phyloP scores from a whole-genome alignment of 1,140 invertebrate genomes.

The Teleopsis dalmanni region DNA sequence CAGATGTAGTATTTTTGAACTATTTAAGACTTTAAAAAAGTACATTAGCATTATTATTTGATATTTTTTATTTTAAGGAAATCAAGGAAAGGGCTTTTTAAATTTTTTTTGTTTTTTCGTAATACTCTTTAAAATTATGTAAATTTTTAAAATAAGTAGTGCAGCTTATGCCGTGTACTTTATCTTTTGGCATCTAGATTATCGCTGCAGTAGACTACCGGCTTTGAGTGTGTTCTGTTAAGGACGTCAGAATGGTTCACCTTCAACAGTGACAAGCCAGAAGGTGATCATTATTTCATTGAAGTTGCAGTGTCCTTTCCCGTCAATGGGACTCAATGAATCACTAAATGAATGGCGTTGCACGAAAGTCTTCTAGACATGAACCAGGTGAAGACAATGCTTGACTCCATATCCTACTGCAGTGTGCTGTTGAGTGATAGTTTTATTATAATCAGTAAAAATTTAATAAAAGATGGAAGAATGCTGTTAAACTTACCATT shows the following conservation, averaged over 20 bases:
- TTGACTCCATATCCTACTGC: constrained; percentile 90
- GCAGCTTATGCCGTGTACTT: too few relatives aligned
- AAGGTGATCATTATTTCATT: constrained; percentile 97
- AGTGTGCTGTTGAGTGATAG: constrained; percentile 66
- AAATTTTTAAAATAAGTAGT: too few relatives aligned
- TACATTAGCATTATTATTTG: too few relatives aligned
- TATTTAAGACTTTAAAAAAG: too few relatives aligned
- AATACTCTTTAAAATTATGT: too few relatives aligned
- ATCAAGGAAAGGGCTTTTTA: too few relatives aligned
- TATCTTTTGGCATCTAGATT: constrained; percentile 91
- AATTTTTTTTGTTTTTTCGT: too few relatives aligned
- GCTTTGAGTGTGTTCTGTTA: constrained; percentile 86
- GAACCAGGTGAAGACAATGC: constrained; percentile 88
- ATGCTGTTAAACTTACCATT: constrained; percentile 66
- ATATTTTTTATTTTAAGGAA: too few relatives aligned
- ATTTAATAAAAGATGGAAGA: constrained; percentile 5
- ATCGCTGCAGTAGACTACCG: constrained; percentile 69
- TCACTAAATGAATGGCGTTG: constrained; percentile 95
- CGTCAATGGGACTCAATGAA: too few relatives aligned
- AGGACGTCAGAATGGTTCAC: constrained; percentile 78
- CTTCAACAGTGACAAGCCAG: constrained; percentile 94
- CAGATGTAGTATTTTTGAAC: too few relatives aligned
- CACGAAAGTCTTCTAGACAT: constrained; percentile 92
- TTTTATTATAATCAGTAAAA: not conserved
- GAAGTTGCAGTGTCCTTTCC: constrained; percentile 88